A percentile compares a stretch with the other conserved stretches of the same genome.
Evolutionary conservation across 2,113 vertebrate species (phyloP).

Genomic region (Malurus alboscapulatus): DNA sequence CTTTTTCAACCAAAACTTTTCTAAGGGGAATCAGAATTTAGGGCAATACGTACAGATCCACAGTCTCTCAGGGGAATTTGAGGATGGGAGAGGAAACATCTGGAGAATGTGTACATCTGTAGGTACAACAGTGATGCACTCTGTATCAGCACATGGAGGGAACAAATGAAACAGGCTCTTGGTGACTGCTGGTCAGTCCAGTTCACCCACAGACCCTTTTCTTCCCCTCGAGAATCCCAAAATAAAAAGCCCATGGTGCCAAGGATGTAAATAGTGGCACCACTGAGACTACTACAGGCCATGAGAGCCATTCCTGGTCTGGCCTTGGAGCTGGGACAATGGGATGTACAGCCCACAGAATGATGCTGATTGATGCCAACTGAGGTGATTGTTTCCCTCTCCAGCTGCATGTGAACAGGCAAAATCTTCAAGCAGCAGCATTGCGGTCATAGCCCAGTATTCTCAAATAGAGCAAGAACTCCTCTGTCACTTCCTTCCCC

Average conservation of each 20-base stretch:
- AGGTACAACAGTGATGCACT: too few relatives aligned
- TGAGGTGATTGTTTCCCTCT: accelerated
- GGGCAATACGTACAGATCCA: not conserved
- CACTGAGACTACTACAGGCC: too few relatives aligned
- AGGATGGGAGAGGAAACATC: not conserved
- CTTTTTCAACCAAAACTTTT: not conserved
- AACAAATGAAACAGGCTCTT: accelerated
- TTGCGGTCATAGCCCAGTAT: too few relatives aligned
- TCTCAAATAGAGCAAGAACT: not conserved
- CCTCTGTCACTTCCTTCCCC: not conserved
- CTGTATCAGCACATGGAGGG: accelerated
- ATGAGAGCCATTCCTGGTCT: accelerated
- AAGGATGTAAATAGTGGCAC: not conserved
- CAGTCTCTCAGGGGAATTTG: too few relatives aligned
- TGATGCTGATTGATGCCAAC: accelerated
- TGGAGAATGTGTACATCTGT: accelerated
- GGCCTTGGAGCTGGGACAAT: not conserved
- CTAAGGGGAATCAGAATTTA: not conserved
- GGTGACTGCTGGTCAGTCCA: not conserved
- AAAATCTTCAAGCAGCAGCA: not conserved
- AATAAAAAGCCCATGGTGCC: not conserved
- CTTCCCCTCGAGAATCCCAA: not conserved
- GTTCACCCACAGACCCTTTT: too few relatives aligned
- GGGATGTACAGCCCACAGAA: not conserved
- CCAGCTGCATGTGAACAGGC: not conserved